These are phyloP conservation scores for Microctonus hyperodae DNA, from an alignment of 2,888 invertebrate species.

Conservation along the genomic window DNA sequence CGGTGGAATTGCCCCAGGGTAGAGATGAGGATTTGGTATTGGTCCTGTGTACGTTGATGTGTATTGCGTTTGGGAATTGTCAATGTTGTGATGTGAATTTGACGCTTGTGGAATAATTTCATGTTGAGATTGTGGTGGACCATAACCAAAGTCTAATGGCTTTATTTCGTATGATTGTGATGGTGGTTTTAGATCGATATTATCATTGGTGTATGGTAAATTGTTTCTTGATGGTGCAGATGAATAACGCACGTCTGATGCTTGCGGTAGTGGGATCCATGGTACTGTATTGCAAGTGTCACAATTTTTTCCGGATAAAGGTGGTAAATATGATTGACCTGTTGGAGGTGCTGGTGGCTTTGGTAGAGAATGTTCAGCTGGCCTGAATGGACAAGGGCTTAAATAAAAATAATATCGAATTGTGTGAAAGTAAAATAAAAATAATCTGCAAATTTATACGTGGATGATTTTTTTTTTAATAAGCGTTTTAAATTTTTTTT, in stretches of 20 bases:
- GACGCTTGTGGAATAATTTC: constrained; percentile 25
- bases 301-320: constrained; percentile 69
- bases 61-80: constrained; percentile 28
- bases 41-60: constrained; percentile 58
- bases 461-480: no score
- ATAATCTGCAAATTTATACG: no score
- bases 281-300: constrained; percentile 82
- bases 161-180: constrained; percentile 45
- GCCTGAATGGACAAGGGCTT: constrained; percentile 12
- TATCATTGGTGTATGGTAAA: not conserved
- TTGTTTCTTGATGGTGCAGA: constrained; percentile 14
- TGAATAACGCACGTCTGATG: not conserved
- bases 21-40: constrained; percentile 73
- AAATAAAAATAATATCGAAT: not conserved
- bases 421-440: no score
- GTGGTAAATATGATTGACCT: constrained; percentile 28
- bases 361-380: constrained; percentile 25
- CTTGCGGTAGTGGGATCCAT: constrained; percentile 75
- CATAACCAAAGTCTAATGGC: constrained; percentile 45
- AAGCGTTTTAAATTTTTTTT: no score
- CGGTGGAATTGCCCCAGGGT: constrained; percentile 69
- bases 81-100: constrained; percentile 22
- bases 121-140: constrained; percentile 26
- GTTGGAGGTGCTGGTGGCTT: constrained; percentile 39
- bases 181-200: constrained; percentile 24